Evolutionary conservation across 2,888 invertebrate genomes (phyloP), one percentile per base, ranked within the genome.

Genomic region (Catotricha subobsoleta): DNA sequence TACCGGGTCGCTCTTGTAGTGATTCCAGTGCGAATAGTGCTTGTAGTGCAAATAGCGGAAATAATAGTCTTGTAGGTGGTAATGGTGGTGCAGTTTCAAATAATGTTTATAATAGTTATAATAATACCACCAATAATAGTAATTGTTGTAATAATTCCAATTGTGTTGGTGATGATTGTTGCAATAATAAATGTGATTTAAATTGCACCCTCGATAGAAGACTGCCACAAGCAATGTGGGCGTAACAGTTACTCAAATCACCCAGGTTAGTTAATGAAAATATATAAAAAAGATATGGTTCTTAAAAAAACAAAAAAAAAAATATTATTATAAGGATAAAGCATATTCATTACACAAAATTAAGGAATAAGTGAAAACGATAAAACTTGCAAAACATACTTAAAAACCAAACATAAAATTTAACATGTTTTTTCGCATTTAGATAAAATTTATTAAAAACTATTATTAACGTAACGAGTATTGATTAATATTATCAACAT

Each of bases 171-270:
- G 34, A 35, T 19, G 34, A 34, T 28, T 16, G 31, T 23, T 29
- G 29, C 35, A 35, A 34, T 35, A 39, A 19, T 12, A 43, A 39
- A 19, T 33, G 43, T 39, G 39, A 43, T 33, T n/a, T 39, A 20
- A 43, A 43, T 43, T 43, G 39, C 21, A 39, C 38, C 23, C 23
- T 37, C 29, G 31, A 34, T 25, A 27, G 43, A 28, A 33, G 43
- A 43, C 28, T 43, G 35, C 43, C 43, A 28, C 43, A 43, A 27
- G 43, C 43, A 5, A 39, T 43, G 39, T 43, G 43, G 43, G 39
- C 43, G 23, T 43, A 43, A 40, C 40, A 40, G 18, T 40, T 33
- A 33, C 40, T 40, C 18, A 31, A 40, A 15, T n/a, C n/a, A n/a
- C 23, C 23, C 31, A 40, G 40, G 40, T 40, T 33, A 40, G 40